Base-by-base conservation (phyloP, 2,113 vertebrate species). In the Turnix velox region DNA sequence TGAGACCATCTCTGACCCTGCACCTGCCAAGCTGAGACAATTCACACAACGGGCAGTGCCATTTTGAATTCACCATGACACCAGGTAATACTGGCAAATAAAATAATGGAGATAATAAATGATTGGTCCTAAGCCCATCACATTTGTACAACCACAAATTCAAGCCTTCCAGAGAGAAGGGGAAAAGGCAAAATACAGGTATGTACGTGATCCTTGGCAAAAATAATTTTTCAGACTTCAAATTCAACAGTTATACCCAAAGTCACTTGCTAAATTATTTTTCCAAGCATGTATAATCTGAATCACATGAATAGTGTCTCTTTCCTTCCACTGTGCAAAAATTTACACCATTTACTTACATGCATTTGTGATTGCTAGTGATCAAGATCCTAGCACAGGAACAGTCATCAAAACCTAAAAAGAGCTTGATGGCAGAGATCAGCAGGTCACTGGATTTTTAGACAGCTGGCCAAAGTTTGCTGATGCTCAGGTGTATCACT, bases 331-430 rank as follows among this genome's bases (percentile, higher is more conserved):
- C 1, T 0, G 0, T 9, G 11, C 14, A 84, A 57, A 69, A 49
- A 33, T 6, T 2, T 6, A 12, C 1, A 1, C 48, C 12, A 24
- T 18, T 68, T 46, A 40, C 3, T 9, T 1, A 35, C 10, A 78
- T 7, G 80, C 24, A 3, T 59, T 84, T 59, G 51, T 6, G 25
- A 78, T 11, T 20, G 10, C 31, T n/a, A 23, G 23, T 84, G 78
- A 79, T 3, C n/a, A 67, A 88, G 91, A 75, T 48, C 35, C 57
- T 8, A 57, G 35, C 49, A 48, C 25, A 5, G 11, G 39, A 67
- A 37, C 35, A 57, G 27, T 6, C 46, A 81, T 22, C 52, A 63
- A 63, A 79, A 63, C 22, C 33, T 46, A 49, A 78, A 65, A 0
- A 81, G 20, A 46, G 31, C 11, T 5, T 39, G 31, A 61, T 20